Evolutionary conservation across 2,797 vertebrate genomes (phyloP), one percentile per base, ranked within the genome.

Genomic region (Calcarius lapponicus): DNA sequence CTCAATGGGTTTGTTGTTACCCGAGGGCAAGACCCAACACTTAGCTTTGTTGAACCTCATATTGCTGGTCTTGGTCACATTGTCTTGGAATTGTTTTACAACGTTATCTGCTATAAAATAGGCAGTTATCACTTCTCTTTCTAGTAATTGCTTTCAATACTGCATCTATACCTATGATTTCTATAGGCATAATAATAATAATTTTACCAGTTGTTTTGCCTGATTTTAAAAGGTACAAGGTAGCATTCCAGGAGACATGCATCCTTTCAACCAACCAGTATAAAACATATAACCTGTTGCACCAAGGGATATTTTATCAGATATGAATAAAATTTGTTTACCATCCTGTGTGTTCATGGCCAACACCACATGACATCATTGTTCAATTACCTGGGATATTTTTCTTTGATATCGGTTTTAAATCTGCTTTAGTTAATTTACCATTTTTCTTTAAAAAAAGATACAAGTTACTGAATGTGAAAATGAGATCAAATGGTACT

Each of bases 11-110:
- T n/a, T 72, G 34, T 7, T 42, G 31, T 12, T 13, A 72, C 11
- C 18, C 26, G 66, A 40, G 21, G 26, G 9, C 31, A 84, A 47
- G 34, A 72, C 13, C 5, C 38, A 65, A 14, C 11, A 24, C 19
- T 48, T 28, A 19, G 6, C 21, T 14, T 29, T 54, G 16, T 13
- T 54, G 42, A n/a, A 16, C 13, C 26, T 79, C 60, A 20, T 54
- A 10, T 31, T 13, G 2, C 48, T 60, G 26, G 18, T 53, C 28
- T 73, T 11, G 9, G 26, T 71, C 25, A 24, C 0, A 0, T 20
- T 60, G 56, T 13, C 11, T 53, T 87, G 53, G 25, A 91, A 67
- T 64, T 70, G 19, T 1, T 85, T 91, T 64, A 48, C 2, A 6
- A 58, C 7, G 36, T 19, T 42, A 67, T 70, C 17, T 76, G 21